A percentile compares a stretch with the other conserved stretches of the same genome.
Conservation (phyloP, 2,888 invertebrate genomes). For the Trachelus tabidus region DNA sequence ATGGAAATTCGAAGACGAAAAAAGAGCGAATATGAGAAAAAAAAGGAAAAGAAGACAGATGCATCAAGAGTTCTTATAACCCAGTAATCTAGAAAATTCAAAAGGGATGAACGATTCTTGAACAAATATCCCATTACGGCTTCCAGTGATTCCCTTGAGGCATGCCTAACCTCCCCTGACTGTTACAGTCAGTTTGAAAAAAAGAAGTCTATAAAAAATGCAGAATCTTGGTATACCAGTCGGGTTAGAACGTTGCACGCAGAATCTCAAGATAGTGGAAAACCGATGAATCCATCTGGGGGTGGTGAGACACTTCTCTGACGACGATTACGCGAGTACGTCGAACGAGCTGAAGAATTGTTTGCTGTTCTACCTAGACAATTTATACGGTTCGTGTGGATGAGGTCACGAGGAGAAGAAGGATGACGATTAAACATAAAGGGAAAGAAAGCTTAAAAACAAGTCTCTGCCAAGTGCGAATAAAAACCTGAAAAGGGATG, state of each 20-base stretch:
- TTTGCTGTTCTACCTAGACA: background rate
- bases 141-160: background rate
- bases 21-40: background rate
- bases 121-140: background rate
- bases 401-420: background rate
- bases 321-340: background rate
- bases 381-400: background rate
- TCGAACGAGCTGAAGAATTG: background rate
- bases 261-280: background rate
- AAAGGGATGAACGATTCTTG: background rate
- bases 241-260: background rate
- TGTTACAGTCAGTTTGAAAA: background rate
- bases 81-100: background rate
- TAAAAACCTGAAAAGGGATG: background rate
- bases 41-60: no score
- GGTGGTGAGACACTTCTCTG: background rate
- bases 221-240: background rate
- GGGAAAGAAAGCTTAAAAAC: background rate
- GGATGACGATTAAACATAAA: background rate
- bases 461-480: background rate
- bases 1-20: background rate
- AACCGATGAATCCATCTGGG: background rate
- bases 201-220: background rate
- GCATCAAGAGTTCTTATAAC: background rate
- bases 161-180: background rate